Evolutionary conservation across 35 echinoderm and acorn worm genomes (phyloP).

Genomic region (Apostichopus californicus): DNA sequence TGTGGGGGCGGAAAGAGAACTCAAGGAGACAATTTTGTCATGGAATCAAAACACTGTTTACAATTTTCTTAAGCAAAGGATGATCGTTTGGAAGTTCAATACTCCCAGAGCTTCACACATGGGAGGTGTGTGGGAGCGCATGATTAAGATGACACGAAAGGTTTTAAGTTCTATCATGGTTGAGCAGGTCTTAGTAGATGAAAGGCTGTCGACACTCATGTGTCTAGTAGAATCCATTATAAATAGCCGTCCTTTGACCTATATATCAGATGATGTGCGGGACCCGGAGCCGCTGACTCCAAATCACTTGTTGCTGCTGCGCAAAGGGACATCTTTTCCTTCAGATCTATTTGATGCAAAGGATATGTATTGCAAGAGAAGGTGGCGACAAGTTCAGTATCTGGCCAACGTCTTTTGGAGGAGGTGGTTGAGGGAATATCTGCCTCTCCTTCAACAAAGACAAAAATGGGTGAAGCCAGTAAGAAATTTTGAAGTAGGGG

Average conservation of each 20-base stretch:
- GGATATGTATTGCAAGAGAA: slow-evolving; percentile 30
- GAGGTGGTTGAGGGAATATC: slow-evolving; percentile 74
- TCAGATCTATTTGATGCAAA: slow-evolving; percentile 28
- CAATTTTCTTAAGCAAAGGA: slow-evolving; percentile 24
- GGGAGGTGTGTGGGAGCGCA: slow-evolving; percentile 64
- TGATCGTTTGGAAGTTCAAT: slow-evolving; percentile 53
- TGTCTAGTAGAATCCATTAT: slow-evolving; percentile 60
- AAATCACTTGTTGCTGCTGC: slow-evolving; percentile 8
- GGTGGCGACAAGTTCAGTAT: slow-evolving; percentile 26
- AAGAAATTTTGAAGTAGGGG: slow-evolving; percentile 50
- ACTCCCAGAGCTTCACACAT: slow-evolving; percentile 41
- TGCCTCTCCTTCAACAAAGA: slow-evolving; percentile 58
- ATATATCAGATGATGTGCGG: slow-evolving; percentile 6
- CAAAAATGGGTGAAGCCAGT: slow-evolving; percentile 51
- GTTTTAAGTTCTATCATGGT: slow-evolving; percentile 37
- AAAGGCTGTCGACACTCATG: slow-evolving; percentile 43
- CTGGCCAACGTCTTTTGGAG: slow-evolving; percentile 51
- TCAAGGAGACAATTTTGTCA: background rate
- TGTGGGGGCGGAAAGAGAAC: slow-evolving; percentile 42
- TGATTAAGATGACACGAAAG: slow-evolving; percentile 33
- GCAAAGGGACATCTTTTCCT: slow-evolving; percentile 8
- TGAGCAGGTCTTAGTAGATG: slow-evolving; percentile 47
- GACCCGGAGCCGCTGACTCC: slow-evolving; percentile 18
- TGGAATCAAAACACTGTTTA: slow-evolving; percentile 54
- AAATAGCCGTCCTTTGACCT: slow-evolving; percentile 36